These are phyloP conservation scores for Ciconia stormi DNA, from an alignment of 2,113 vertebrate species.

Conservation along the genomic window DNA sequence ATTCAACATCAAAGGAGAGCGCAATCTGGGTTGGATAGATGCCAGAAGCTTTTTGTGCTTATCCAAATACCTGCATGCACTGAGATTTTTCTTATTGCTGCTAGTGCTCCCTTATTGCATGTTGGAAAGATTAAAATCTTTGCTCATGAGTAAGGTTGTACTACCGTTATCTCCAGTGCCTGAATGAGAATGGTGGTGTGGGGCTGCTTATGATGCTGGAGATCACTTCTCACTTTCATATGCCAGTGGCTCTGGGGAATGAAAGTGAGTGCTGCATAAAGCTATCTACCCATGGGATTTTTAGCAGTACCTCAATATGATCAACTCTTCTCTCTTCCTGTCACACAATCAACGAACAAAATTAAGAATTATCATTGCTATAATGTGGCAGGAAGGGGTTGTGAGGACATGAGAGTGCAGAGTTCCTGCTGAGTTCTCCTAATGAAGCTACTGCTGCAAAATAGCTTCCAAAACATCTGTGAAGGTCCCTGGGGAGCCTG, in stretches of 20 bases:
- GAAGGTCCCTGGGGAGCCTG: not conserved
- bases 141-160: not conserved
- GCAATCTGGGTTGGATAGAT: conserved; percentile 32
- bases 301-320: not conserved
- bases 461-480: not conserved
- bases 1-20: conserved; percentile 53
- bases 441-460: not conserved
- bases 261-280: not conserved
- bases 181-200: not conserved
- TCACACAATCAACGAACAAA: not conserved
- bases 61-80: conserved; percentile 28
- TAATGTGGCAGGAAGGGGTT: not conserved
- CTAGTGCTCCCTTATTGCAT: not conserved
- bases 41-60: conserved; percentile 40
- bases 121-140: not conserved
- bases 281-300: not conserved
- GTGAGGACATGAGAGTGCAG: not conserved
- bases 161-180: not conserved
- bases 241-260: not conserved
- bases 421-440: not conserved
- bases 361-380: not conserved
- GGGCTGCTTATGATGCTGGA: not conserved
- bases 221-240: not conserved
- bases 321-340: not conserved
- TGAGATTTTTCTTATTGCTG: not conserved